Conservation (phyloP, 2,888 invertebrate genomes). For the Meta bourneti region DNA sequence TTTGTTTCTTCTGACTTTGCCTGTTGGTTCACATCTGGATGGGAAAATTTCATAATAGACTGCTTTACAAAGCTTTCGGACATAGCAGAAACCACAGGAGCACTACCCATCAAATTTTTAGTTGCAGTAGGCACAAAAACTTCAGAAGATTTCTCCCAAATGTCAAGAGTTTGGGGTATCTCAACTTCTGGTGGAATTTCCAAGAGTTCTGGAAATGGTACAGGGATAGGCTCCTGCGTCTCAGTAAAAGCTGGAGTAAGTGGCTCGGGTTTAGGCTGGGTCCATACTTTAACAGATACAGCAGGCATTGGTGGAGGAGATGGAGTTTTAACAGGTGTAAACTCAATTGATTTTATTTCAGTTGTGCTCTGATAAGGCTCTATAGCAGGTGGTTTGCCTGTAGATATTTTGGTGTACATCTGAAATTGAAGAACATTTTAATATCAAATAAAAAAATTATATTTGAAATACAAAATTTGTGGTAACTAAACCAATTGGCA, state of each 20-base stretch:
- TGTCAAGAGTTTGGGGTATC: neutral
- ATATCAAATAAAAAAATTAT: neutral
- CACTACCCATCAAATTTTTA: neutral
- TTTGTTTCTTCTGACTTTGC: conserved; percentile 32
- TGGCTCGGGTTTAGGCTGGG: conserved; percentile 55
- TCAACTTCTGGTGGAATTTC: conserved; percentile 16
- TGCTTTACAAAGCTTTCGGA: conserved; percentile 68
- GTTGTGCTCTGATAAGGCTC: conserved; percentile 36
- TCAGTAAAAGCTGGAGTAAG: conserved; percentile 65
- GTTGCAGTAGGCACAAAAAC: neutral
- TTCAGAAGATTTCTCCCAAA: neutral
- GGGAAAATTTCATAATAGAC: conserved; percentile 64
- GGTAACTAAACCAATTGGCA: no score
- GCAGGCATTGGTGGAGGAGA: conserved; percentile 71
- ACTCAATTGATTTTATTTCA: conserved; percentile 11
- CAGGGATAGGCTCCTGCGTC: conserved; percentile 44
- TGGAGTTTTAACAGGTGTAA: conserved; percentile 24
- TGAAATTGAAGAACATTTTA: conserved; percentile 38
- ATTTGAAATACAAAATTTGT: neutral
- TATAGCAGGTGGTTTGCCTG: conserved; percentile 15
- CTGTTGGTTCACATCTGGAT: conserved; percentile 28
- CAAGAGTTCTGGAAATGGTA: conserved; percentile 35
- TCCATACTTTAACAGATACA: conserved; percentile 70
- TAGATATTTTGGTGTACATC: conserved; percentile 69
- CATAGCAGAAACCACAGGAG: conserved; percentile 25